These are phyloP conservation scores for Micromys minutus DNA, from an alignment of 2,113 vertebrate genomes.

Conservation along the genomic window DNA sequence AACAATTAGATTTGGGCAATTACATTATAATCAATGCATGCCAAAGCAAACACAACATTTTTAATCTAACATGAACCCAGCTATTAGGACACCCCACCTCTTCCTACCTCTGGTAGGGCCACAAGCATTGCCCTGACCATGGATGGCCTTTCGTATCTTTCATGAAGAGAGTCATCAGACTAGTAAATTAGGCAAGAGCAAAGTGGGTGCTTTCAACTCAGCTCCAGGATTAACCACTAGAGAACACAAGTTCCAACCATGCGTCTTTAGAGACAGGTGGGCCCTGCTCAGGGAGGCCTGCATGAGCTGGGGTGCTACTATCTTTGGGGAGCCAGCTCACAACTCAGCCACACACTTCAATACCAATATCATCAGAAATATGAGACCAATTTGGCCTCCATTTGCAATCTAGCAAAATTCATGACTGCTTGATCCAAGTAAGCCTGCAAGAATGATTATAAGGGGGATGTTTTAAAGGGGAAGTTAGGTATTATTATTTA, in stretches of 20 bases:
- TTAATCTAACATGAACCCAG: constrained; percentile 14
- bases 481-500: background rate
- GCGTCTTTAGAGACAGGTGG: background rate
- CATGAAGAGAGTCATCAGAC: background rate
- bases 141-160: background rate
- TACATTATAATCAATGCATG: constrained; percentile 35
- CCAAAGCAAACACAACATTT: constrained; percentile 29
- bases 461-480: background rate
- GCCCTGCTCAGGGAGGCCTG: background rate
- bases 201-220: background rate
- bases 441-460: background rate
- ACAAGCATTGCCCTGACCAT: background rate
- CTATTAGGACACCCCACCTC: background rate
- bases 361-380: constrained; percentile 16
- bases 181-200: constrained; percentile 7
- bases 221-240: background rate
- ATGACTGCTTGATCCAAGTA: background rate
- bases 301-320: background rate
- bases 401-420: background rate
- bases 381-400: background rate
- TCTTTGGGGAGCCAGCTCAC: background rate
- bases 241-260: background rate
- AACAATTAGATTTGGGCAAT: constrained; percentile 18
- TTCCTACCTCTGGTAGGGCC: background rate
- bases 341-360: background rate